Percentiles rank a stretch among this genome's conserved stretches.
Evolutionary conservation across 2,113 vertebrate species (phyloP).

Genomic region (Aepyceros melampus): DNA sequence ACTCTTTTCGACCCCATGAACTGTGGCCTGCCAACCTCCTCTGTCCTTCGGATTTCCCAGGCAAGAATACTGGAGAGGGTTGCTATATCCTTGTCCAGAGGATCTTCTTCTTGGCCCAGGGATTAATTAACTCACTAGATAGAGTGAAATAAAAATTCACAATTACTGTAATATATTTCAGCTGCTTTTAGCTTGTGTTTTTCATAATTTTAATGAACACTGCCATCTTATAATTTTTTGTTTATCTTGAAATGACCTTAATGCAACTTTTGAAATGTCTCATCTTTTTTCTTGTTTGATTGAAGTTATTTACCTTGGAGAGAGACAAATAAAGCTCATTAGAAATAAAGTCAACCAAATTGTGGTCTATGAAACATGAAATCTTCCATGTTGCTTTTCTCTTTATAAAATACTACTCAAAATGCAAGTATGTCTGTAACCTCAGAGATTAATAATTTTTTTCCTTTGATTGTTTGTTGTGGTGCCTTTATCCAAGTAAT

Average conservation of each 20-base stretch:
- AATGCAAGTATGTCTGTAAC: conserved; percentile 81
- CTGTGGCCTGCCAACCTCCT: not conserved
- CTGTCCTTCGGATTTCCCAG: not conserved
- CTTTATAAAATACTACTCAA: conserved; percentile 75
- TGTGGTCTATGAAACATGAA: conserved; percentile 62
- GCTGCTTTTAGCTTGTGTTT: not conserved
- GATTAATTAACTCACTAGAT: not conserved
- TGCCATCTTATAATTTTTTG: not conserved
- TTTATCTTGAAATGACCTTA: not conserved
- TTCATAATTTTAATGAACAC: not conserved
- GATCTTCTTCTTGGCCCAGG: not conserved
- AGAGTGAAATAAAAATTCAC: not conserved
- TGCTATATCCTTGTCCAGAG: not conserved
- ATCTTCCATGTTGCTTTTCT: conserved; percentile 72
- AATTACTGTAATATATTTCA: not conserved
- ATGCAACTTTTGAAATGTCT: not conserved
- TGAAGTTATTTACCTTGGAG: conserved; percentile 19
- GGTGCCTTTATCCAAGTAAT: conserved; percentile 92
- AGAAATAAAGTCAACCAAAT: conserved; percentile 67
- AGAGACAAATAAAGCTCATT: conserved; percentile 59
- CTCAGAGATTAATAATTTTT: conserved; percentile 81
- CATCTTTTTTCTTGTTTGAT: conserved; percentile 27
- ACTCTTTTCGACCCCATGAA: not conserved
- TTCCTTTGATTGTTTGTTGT: conserved; percentile 88
- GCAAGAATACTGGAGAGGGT: not conserved